phyloP scores from a whole-genome alignment of 1,140 invertebrate species.

The Acromyrmex echinatior region DNA sequence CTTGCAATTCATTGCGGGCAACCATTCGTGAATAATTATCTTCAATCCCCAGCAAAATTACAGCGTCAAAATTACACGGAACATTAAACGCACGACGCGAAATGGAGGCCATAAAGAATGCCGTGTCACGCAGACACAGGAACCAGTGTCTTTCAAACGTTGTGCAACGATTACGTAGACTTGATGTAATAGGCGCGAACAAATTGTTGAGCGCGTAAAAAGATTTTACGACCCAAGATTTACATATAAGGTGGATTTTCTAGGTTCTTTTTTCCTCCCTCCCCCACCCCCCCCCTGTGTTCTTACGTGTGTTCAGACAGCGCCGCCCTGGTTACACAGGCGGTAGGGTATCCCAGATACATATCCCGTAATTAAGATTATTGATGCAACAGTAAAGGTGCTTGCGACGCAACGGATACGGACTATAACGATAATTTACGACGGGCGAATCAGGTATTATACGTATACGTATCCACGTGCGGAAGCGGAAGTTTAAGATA shows the following conservation, averaged over 20 bases:
- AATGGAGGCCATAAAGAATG: background rate
- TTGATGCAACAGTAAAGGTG: conserved; percentile 29
- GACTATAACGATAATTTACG: conserved; percentile 33
- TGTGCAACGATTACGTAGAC: conserved; percentile 3
- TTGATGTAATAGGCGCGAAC: background rate
- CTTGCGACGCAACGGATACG: conserved; percentile 30
- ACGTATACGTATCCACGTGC: background rate
- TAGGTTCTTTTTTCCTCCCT: background rate
- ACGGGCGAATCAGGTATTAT: background rate
- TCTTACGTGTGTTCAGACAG: conserved; percentile 28
- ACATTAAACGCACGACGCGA: conserved; percentile 18
- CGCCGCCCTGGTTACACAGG: background rate
- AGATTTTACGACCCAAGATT: background rate
- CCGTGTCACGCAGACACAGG: background rate
- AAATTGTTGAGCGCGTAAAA: conserved; percentile 12
- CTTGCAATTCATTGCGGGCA: conserved; percentile 39
- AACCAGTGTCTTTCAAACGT: conserved; percentile 12
- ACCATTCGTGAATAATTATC: conserved; percentile 12
- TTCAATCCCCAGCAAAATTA: background rate
- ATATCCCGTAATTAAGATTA: conserved; percentile 61
- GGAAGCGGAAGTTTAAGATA: conserved; percentile 58
- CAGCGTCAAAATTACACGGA: conserved; percentile 36
- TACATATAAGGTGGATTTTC: background rate
- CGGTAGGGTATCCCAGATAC: conserved; percentile 30
- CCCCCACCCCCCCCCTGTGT: background rate